phyloP scores from a whole-genome alignment of 2,888 invertebrate genomes.

The Lasioglossum marginatum region DNA sequence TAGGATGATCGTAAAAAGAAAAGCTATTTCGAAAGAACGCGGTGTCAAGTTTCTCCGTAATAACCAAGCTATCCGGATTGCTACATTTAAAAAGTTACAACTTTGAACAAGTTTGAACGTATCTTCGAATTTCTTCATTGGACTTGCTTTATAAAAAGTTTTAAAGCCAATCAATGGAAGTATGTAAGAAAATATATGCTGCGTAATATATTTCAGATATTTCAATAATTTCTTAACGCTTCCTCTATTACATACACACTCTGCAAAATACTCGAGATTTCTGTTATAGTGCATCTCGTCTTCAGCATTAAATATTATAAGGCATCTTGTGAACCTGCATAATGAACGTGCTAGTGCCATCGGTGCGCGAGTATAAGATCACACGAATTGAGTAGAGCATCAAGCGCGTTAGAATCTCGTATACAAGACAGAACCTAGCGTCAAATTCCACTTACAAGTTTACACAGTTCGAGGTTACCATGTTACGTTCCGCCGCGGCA shows the following conservation, averaged over 20 bases:
- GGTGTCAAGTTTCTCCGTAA: not conserved
- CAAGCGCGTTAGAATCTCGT: not conserved
- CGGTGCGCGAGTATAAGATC: not conserved
- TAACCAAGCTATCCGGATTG: not conserved
- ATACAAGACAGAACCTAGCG: not conserved
- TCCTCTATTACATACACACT: not conserved
- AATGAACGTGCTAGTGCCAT: not conserved
- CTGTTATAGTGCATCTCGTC: not conserved
- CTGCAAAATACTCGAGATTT: not conserved
- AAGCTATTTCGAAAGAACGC: not conserved
- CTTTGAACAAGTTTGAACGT: too few species aligned
- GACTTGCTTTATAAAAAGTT: not conserved
- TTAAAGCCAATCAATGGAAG: not conserved
- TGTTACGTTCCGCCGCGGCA: not conserved
- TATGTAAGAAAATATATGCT: not conserved
- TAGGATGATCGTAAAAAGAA: constrained; percentile 1
- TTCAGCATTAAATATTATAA: not conserved
- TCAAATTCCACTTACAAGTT: constrained; percentile 7
- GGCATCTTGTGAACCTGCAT: not conserved
- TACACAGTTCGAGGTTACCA: not conserved
- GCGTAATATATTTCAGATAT: not conserved
- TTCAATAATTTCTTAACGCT: not conserved
- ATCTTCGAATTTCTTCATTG: too few species aligned
- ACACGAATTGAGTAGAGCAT: not conserved
- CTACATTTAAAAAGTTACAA: not conserved